Conservation (phyloP, 2,113 vertebrate species). For the Ranitomeya variabilis region DNA sequence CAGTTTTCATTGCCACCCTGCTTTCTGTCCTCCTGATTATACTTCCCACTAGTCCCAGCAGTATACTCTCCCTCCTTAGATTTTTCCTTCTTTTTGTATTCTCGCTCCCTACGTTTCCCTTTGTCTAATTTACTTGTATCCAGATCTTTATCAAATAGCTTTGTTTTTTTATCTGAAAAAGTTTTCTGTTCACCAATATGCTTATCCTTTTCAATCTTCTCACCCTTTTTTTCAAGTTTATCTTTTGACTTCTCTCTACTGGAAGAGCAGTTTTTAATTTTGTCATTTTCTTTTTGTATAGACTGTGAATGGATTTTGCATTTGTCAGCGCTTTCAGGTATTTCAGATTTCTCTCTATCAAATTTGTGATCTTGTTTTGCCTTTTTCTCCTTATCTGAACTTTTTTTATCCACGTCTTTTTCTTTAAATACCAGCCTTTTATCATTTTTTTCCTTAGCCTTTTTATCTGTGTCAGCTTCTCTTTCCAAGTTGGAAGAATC, state of each 20-base stretch:
- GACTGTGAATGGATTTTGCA: conserved; percentile 74
- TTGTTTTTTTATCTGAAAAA: conserved; percentile 81
- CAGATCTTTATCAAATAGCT: conserved; percentile 78
- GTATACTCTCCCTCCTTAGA: conserved; percentile 75
- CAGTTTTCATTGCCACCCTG: conserved; percentile 73
- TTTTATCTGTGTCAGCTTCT: conserved; percentile 82
- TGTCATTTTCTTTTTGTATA: conserved; percentile 87
- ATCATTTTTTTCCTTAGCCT: conserved; percentile 83
- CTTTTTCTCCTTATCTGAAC: conserved; percentile 90
- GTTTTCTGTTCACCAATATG: conserved; percentile 78
- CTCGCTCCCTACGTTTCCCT: conserved; percentile 82
- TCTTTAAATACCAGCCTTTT: conserved; percentile 82
- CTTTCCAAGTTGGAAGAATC: conserved; percentile 66
- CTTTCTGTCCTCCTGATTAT: conserved; percentile 84
- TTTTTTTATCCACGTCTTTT: conserved; percentile 85
- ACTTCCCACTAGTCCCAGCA: conserved; percentile 73
- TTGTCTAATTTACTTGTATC: conserved; percentile 86
- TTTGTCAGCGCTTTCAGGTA: conserved; percentile 80
- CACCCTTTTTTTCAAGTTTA: conserved; percentile 84
- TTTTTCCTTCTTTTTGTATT: conserved; percentile 84
- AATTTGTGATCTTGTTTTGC: conserved; percentile 81
- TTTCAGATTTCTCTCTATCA: conserved; percentile 83
- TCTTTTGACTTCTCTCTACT: conserved; percentile 90
- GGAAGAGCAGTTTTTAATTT: conserved; percentile 73
- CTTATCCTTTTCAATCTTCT: conserved; percentile 84